Evolutionary conservation across 64 coral and sea anemone species (phyloP), one percentile per base, ranked within the genome.

Genomic region (Dendronephthya gigantea): DNA sequence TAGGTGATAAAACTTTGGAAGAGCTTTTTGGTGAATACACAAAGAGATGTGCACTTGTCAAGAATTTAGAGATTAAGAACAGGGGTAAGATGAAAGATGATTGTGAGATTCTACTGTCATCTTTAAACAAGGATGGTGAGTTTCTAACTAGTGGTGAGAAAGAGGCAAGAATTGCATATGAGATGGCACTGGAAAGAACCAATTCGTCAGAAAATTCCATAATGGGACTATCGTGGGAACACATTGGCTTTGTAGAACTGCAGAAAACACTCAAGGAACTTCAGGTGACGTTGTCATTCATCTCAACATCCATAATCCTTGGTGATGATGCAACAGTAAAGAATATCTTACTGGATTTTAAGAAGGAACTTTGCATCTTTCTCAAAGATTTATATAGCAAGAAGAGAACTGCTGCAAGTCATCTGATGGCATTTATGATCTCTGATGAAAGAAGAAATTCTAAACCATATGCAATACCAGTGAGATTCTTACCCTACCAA

Each of bases 381-480:
- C 29, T 79, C 19, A 79, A 79, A 79, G 72, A 79, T 29, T 35
- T 86, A 33, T 86, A 74, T 50, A 33, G 2, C 41, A 90, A 90
- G 83, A 84, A 75, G 50, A 58, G 88, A 50, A 84, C 40, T 49
- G 88, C 83, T 84, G 83, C 88, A 74, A 69, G 38, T 51, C 88
- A 90, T 90, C 19, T 90, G 14, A 41, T 90, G 25, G 52, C 83
- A 36, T 90, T 90, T 56, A 90, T 90, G 88, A 84, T 90, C 50
- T 82, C 88, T 14, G 82, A 84, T 79, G 88, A 90, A 90, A 38
- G 35, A 50, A 83, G 83, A 19, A 89, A 90, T 76, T 35, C 39
- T 37, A 90, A 90, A 84, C 88, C 83, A 48, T 84, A 90, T 85
- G 83, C 88, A 1, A 90, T 90, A 49, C 88, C 88, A 76, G 88